These are phyloP conservation scores for Trichosurus vulpecula DNA, from an alignment of 2,797 vertebrate species.

Conservation along the genomic window DNA sequence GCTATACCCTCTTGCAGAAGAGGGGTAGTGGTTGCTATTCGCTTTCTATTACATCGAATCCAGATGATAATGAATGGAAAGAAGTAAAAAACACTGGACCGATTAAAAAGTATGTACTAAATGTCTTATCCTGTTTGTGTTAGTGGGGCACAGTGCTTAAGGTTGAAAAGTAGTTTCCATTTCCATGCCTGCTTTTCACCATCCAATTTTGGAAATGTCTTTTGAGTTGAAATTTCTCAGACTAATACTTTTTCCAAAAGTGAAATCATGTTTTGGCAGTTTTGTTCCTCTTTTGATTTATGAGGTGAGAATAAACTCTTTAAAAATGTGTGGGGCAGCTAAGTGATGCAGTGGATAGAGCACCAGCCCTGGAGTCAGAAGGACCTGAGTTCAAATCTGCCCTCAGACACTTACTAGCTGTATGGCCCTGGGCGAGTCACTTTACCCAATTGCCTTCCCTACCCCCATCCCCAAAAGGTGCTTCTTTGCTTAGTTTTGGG, in stretches of 20 bases:
- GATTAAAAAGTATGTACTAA: conserved; percentile 87
- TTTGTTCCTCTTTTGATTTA: background rate
- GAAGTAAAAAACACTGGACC: conserved; percentile 88
- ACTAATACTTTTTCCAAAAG: conserved; percentile 23
- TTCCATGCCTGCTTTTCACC: conserved; percentile 39
- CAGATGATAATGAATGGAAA: conserved; percentile 86
- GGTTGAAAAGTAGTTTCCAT: conserved; percentile 5
- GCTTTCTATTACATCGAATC: conserved; percentile 86
- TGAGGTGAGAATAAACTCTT: conserved; percentile 27
- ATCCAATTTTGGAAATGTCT: conserved; percentile 38
- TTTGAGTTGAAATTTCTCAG: conserved; percentile 55
- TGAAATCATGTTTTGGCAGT: conserved; percentile 29
- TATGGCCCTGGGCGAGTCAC: background rate
- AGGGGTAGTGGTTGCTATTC: conserved; percentile 86
- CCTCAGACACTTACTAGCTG: too few species aligned
- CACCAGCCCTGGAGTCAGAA: background rate
- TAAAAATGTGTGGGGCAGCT: background rate
- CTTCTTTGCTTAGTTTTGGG: conserved; percentile 42
- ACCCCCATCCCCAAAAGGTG: background rate
- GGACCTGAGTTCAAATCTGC: background rate
- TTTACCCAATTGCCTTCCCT: background rate
- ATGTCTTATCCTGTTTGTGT: conserved; percentile 10
- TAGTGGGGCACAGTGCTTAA: background rate
- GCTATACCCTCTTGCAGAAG: conserved; percentile 89
- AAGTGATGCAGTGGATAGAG: too few species aligned